A percentile compares a stretch with the other conserved stretches of the same genome.
phyloP scores from a whole-genome alignment of 2,113 vertebrate species.

The Dipodomys merriami region DNA sequence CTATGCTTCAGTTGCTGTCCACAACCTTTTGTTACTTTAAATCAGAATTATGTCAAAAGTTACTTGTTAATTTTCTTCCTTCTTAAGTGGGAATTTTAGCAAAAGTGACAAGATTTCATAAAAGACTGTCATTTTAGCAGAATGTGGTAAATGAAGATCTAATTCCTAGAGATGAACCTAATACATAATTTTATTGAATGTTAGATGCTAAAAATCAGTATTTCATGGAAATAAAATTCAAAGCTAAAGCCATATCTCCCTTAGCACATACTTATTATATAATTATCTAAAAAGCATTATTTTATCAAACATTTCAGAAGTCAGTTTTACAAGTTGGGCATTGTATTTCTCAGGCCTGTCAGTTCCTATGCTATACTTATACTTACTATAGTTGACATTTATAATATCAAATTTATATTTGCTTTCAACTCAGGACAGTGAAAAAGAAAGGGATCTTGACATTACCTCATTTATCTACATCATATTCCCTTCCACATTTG shows the following conservation, averaged over 20 bases:
- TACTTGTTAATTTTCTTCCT: not conserved
- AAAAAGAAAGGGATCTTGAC: not conserved
- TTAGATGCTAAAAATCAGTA: not conserved
- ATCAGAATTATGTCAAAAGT: slow-evolving; percentile 34
- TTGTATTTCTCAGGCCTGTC: not conserved
- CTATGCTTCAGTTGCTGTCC: not conserved
- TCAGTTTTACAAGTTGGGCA: slow-evolving; percentile 2
- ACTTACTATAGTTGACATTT: not conserved
- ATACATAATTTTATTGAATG: not conserved
- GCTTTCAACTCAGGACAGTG: not conserved
- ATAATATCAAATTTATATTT: not conserved
- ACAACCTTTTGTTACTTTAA: slow-evolving; percentile 45
- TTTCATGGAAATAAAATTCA: not conserved
- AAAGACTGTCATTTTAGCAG: not conserved
- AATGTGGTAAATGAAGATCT: not conserved
- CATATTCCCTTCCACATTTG: not conserved
- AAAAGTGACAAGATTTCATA: slow-evolving; percentile 2
- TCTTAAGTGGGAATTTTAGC: slow-evolving; percentile 17
- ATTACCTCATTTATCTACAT: not conserved
- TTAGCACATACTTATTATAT: not conserved
- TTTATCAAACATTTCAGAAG: not conserved
- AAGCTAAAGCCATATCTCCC: not conserved
- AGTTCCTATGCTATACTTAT: not conserved
- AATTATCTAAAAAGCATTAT: not conserved
- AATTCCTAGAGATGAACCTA: slow-evolving; percentile 14